A percentile compares a stretch with the other conserved stretches of the same genome.
Conservation (phyloP, 2,888 invertebrate species). For the Hemaris fuciformis region DNA sequence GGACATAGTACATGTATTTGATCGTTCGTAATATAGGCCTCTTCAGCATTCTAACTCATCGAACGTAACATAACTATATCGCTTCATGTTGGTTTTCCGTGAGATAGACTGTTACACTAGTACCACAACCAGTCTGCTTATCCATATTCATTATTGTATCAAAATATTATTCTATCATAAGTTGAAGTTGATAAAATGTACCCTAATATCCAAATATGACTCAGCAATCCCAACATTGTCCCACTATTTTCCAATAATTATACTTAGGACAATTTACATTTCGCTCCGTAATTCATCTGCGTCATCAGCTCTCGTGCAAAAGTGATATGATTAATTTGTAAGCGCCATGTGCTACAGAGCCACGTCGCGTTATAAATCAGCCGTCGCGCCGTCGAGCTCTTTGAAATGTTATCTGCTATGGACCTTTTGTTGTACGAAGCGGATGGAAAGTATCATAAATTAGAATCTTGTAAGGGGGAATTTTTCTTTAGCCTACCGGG, state of each 20-base stretch:
- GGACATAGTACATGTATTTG: too few relatives aligned
- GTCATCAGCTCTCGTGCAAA: neutral
- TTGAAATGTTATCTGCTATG: conserved; percentile 25
- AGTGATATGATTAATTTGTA: conserved; percentile 26
- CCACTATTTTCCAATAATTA: neutral
- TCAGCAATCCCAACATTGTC: too few relatives aligned
- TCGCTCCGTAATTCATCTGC: neutral
- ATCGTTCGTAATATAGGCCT: too few relatives aligned
- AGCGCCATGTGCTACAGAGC: conserved; percentile 23
- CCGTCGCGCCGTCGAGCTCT: conserved; percentile 24
- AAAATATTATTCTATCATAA: too few relatives aligned
- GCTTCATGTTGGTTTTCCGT: too few relatives aligned
- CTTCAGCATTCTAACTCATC: too few relatives aligned
- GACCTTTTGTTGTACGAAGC: neutral
- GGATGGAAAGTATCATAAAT: neutral
- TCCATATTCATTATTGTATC: too few relatives aligned
- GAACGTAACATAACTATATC: too few relatives aligned
- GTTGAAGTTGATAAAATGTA: too few relatives aligned
- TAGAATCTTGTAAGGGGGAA: neutral
- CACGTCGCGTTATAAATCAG: conserved; percentile 23
- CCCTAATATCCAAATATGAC: neutral
- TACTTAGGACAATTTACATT: neutral
- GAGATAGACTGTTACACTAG: too few relatives aligned
- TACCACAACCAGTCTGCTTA: too few relatives aligned
- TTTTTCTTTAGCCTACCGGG: neutral